phyloP scores from a whole-genome alignment of 2,113 vertebrate species.

The Oostethus manadensis region DNA sequence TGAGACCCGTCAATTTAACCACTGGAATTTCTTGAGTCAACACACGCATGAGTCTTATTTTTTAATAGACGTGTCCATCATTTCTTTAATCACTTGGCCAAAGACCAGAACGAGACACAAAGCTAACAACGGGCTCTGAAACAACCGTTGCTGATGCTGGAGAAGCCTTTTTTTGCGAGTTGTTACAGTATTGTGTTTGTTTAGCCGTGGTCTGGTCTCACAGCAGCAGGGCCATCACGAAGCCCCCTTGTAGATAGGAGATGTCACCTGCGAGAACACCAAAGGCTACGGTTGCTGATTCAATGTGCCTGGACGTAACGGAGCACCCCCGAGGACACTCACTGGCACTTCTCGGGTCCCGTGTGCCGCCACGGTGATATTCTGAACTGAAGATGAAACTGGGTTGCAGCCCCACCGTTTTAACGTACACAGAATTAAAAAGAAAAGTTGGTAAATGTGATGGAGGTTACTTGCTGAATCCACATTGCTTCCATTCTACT shows the following conservation, averaged over 20 bases:
- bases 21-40: slow-evolving; percentile 51
- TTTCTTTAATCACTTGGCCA: slow-evolving; percentile 40
- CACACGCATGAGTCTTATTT: slow-evolving; percentile 52
- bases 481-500: too few relatives aligned
- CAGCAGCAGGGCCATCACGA: slow-evolving; percentile 44
- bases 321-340: slow-evolving; percentile 53
- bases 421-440: too few relatives aligned
- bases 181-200: neutral
- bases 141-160: neutral
- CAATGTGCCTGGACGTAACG: slow-evolving; percentile 68
- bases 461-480: too few relatives aligned
- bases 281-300: slow-evolving; percentile 57
- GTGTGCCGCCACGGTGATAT: slow-evolving; percentile 23
- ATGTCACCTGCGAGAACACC: slow-evolving; percentile 62
- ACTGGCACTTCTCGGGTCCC: slow-evolving; percentile 38
- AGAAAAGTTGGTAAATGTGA: too few relatives aligned
- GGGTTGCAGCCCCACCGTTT: neutral
- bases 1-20: slow-evolving; percentile 46
- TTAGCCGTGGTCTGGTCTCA: slow-evolving; percentile 7
- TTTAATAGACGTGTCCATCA: slow-evolving; percentile 70
- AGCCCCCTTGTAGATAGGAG: slow-evolving; percentile 47
- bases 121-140: slow-evolving; percentile 25
- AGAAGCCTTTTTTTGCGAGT: neutral
- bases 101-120: slow-evolving; percentile 38
- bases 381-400: neutral